Conservation (phyloP, 2,113 vertebrate genomes). For the Uria lomvia region DNA sequence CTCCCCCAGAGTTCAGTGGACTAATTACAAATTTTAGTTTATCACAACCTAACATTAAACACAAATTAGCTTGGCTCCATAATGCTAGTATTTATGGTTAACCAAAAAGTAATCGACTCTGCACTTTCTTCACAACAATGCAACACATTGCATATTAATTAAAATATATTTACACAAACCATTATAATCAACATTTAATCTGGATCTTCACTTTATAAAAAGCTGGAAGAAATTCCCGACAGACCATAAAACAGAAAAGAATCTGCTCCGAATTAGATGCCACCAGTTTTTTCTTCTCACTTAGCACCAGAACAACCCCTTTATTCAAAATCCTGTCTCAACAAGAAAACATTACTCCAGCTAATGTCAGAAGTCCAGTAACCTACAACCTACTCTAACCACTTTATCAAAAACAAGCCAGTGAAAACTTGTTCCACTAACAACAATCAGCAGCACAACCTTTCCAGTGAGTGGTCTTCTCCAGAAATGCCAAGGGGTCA, state of each 20-base stretch:
- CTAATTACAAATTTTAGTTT: not conserved
- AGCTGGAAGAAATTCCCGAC: not conserved
- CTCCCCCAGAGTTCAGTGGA: not conserved
- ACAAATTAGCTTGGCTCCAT: not conserved
- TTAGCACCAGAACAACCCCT: not conserved
- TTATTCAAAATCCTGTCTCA: not conserved
- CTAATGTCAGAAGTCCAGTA: not conserved
- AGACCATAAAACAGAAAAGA: not conserved
- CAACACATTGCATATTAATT: not conserved
- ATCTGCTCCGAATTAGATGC: not conserved
- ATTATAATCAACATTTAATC: not conserved
- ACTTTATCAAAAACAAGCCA: not conserved
- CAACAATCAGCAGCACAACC: not conserved
- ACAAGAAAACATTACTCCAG: not conserved
- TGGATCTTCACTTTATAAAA: not conserved
- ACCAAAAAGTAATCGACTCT: not conserved
- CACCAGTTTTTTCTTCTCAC: not conserved
- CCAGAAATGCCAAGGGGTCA: not conserved
- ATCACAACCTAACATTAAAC: not conserved
- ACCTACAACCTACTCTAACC: not conserved
- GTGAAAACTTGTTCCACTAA: accelerated
- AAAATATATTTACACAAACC: not conserved
- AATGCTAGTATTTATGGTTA: not conserved
- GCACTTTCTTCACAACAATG: not conserved
- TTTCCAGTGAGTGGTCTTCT: not conserved